Conservation (phyloP, 2,113 vertebrate species). For the Syrrhaptes paradoxus region DNA sequence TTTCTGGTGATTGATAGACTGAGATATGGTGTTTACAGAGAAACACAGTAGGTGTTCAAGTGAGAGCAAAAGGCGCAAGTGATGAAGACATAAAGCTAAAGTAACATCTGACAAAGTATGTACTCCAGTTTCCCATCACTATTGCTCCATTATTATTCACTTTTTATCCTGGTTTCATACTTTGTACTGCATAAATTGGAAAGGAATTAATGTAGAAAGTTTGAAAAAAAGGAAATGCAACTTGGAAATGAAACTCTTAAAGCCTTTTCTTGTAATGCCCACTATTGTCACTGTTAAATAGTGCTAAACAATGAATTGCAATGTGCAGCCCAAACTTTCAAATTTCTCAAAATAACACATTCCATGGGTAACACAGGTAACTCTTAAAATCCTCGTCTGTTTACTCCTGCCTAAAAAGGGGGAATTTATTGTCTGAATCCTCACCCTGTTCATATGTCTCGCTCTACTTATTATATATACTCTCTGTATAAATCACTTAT, state of each 20-base stretch:
- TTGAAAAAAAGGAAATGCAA: neutral
- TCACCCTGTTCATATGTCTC: neutral
- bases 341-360: neutral
- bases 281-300: neutral
- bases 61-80: neutral
- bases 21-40: conserved; percentile 1
- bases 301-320: neutral
- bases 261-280: neutral
- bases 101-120: neutral
- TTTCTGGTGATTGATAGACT: conserved; percentile 15
- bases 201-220: neutral
- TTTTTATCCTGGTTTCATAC: neutral
- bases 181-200: neutral
- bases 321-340: neutral
- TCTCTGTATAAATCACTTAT: neutral
- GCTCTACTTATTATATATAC: fast-evolving
- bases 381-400: neutral
- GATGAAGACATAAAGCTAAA: neutral
- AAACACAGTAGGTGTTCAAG: neutral
- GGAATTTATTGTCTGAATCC: neutral
- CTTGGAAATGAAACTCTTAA: neutral
- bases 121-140: neutral
- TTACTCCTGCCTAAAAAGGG: neutral
- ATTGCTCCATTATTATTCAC: neutral
- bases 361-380: fast-evolving